phyloP scores from a whole-genome alignment of 1,140 invertebrate genomes.

The Anadara kagoshimensis region DNA sequence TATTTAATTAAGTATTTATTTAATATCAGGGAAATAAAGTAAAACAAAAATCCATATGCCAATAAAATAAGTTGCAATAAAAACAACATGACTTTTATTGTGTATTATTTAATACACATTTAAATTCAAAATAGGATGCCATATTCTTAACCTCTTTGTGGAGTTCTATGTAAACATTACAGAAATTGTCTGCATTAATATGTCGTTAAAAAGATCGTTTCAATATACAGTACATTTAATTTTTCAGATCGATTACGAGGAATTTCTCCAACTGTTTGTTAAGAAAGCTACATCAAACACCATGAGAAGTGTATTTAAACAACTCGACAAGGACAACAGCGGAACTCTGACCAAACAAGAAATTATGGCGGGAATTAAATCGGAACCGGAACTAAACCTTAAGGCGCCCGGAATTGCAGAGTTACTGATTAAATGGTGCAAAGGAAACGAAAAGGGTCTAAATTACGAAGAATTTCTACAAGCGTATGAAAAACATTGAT shows the following conservation, averaged over 20 bases:
- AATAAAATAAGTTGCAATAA: too few species aligned
- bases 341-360: slow-evolving; percentile 61
- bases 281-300: slow-evolving; percentile 41
- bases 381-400: slow-evolving; percentile 55
- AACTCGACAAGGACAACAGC: slow-evolving; percentile 60
- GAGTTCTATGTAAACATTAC: too few species aligned
- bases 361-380: slow-evolving; percentile 56
- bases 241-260: slow-evolving; percentile 57
- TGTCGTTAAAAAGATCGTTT: too few species aligned
- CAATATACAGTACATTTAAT: neutral
- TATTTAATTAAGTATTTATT: too few species aligned
- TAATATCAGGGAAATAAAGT: too few species aligned
- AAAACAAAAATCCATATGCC: too few species aligned
- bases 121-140: too few species aligned
- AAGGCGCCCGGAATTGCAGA: slow-evolving; percentile 55
- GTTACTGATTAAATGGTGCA: slow-evolving; percentile 53
- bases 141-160: too few species aligned
- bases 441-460: slow-evolving; percentile 52
- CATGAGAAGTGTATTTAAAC: slow-evolving; percentile 55
- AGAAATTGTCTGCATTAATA: too few species aligned
- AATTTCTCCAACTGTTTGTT: slow-evolving; percentile 58
- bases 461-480: slow-evolving; percentile 61
- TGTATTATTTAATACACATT: too few species aligned
- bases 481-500: slow-evolving; percentile 21
- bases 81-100: too few species aligned